Evolutionary conservation across 2,888 invertebrate genomes (phyloP).

Genomic region (Empis stercorea): DNA sequence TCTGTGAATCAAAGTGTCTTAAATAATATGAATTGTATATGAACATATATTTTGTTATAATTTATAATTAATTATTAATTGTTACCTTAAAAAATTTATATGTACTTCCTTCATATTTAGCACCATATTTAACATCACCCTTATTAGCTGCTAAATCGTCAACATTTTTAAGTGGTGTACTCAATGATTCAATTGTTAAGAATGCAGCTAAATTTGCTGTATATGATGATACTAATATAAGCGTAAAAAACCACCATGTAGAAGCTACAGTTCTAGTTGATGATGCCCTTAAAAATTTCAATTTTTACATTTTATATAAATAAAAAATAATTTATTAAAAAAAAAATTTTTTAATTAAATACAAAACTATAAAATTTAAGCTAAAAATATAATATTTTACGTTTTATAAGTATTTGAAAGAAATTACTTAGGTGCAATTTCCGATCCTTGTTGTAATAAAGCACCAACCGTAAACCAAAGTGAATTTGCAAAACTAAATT

Average conservation of each 20-base stretch:
- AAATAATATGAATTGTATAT: too few relatives aligned
- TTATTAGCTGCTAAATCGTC: slow-evolving; percentile 68
- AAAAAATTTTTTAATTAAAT: too few relatives aligned
- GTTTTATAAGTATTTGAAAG: too few relatives aligned
- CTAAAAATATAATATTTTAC: too few relatives aligned
- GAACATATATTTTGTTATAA: too few relatives aligned
- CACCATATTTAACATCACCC: slow-evolving; percentile 72
- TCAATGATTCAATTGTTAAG: slow-evolving; percentile 64
- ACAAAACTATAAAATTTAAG: too few relatives aligned
- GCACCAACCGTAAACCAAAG: slow-evolving; percentile 86
- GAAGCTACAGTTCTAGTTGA: slow-evolving; percentile 78
- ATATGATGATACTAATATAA: slow-evolving; percentile 67
- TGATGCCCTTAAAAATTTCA: slow-evolving; percentile 47
- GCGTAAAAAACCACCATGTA: slow-evolving; percentile 80
- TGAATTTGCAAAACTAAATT: slow-evolving; percentile 67
- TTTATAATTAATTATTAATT: too few relatives aligned
- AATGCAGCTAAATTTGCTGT: slow-evolving; percentile 87
- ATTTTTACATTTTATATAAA: too few relatives aligned
- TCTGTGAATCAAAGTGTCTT: too few relatives aligned
- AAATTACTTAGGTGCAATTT: slow-evolving; percentile 56
- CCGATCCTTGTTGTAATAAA: slow-evolving; percentile 75
- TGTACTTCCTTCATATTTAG: slow-evolving; percentile 72
- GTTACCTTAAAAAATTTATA: slow-evolving; percentile 72
- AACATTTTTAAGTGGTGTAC: slow-evolving; percentile 59
- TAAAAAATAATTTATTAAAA: too few relatives aligned